Conservation (phyloP, 2,797 vertebrate genomes). For the Pristis pectinata region DNA sequence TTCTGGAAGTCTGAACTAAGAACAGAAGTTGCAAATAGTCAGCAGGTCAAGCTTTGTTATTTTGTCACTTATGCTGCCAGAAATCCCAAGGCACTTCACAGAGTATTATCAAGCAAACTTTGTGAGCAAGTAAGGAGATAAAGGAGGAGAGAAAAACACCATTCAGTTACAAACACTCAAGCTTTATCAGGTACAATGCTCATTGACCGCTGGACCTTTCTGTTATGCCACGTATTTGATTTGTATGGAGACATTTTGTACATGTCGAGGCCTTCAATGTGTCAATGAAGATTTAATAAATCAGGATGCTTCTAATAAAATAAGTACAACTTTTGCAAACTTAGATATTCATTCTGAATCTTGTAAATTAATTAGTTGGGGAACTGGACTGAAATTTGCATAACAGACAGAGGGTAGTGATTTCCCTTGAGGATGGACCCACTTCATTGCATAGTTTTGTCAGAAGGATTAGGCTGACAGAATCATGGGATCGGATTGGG, state of each 20-base stretch:
- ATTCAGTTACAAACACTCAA: not conserved
- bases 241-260: not conserved
- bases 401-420: not conserved
- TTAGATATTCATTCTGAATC: not conserved
- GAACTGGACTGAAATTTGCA: not conserved
- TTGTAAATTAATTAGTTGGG: not conserved
- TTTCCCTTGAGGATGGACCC: not conserved
- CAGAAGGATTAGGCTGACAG: not conserved
- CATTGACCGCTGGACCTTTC: not conserved
- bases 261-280: not conserved
- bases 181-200: not conserved
- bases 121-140: too few relatives aligned
- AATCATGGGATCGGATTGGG: not conserved
- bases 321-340: not conserved
- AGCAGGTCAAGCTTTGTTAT: too few relatives aligned
- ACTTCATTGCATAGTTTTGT: not conserved
- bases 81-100: too few relatives aligned
- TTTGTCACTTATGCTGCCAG: too few relatives aligned
- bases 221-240: not conserved
- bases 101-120: too few relatives aligned
- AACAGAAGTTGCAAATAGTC: not conserved
- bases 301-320: not conserved
- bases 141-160: not conserved
- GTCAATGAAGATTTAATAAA: not conserved
- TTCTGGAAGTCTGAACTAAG: too few relatives aligned